Base-by-base conservation (phyloP, 2,888 invertebrate species). In the Acanthosepion pharaonis region DNA sequence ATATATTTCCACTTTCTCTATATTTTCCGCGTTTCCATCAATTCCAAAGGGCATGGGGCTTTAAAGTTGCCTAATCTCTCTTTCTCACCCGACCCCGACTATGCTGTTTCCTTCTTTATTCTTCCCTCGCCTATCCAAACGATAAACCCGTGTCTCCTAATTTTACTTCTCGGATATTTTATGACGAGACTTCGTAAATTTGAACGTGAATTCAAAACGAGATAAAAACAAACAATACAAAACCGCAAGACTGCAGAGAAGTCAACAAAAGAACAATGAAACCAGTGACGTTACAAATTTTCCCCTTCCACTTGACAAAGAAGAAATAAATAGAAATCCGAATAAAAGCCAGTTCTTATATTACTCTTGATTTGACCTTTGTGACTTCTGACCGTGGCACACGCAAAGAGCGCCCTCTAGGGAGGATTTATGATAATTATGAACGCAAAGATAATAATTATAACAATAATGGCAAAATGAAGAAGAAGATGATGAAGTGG, bases 391-490 rank as follows among this genome's bases (percentile, higher is more conserved):
- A 78, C 78, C 78, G n/a, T 33, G 78, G 78, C 78, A n/a, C 78
- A 78, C 78, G 78, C 78, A n/a, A 78, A 78, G 78, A 33, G n/a
- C 78, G n/a, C 78, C 78, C 78, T n/a, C n/a, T 33, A 18, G 78
- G 23, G 78, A 78, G n/a, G 33, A 78, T 78, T 78, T 78, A 78
- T 78, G 78, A 33, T 78, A 78, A 78, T 78, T 78, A 78, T n/a
- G 78, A n/a, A 78, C 78, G 78, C 78, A n/a, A 78, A 78, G 78
- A 78, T 78, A 78, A 78, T 78, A 78, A 78, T 78, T 33, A 78
- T 78, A 78, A 78, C 78, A 78, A 78, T 78, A 78, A 78, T 78
- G 78, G 78, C n/a, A 78, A 33, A 78, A 78, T 78, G n/a, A 78
- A 78, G 78, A 78, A 78, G 78, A n/a, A 18, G 78, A 78, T 78